phyloP scores from a whole-genome alignment of 1,140 invertebrate species.

The Drosophila burlai region DNA sequence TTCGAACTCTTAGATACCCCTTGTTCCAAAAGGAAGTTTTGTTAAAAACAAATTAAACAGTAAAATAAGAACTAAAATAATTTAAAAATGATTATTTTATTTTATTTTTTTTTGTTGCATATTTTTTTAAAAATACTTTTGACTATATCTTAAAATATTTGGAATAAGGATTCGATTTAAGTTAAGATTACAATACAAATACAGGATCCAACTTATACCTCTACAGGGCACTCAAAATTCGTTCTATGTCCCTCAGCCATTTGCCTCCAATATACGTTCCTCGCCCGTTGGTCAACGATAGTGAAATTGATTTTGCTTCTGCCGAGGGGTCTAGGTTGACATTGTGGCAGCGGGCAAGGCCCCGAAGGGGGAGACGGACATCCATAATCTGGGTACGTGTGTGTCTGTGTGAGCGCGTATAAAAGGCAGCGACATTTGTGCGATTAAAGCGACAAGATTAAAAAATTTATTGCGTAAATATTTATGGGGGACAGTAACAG shows the following conservation, averaged over 20 bases:
- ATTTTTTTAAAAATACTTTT: neutral
- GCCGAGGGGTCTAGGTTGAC: constrained; percentile 60
- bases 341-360: constrained; percentile 5
- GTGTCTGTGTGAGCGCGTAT: constrained; percentile 44
- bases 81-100: neutral
- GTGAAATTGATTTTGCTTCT: constrained; percentile 83
- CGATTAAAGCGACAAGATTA: constrained; percentile 85
- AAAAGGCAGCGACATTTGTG: constrained; percentile 84
- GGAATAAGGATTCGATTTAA: neutral
- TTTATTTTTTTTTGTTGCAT: neutral
- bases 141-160: neutral
- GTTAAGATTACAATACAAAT: neutral
- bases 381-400: constrained; percentile 53
- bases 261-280: neutral
- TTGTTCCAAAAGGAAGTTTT: neutral
- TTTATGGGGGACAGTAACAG: constrained; percentile 78
- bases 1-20: neutral
- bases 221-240: constrained; percentile 7
- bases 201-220: too few species aligned
- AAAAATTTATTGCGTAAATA: constrained; percentile 86
- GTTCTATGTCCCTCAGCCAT: neutral
- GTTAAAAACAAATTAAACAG: neutral
- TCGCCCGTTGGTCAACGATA: constrained; percentile 67
- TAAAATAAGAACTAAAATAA: neutral
- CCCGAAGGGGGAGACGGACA: constrained; percentile 3